Percentiles rank a stretch among this genome's conserved stretches.
phyloP scores from a whole-genome alignment of 2,888 invertebrate species.

The Rhingia rostrata region DNA sequence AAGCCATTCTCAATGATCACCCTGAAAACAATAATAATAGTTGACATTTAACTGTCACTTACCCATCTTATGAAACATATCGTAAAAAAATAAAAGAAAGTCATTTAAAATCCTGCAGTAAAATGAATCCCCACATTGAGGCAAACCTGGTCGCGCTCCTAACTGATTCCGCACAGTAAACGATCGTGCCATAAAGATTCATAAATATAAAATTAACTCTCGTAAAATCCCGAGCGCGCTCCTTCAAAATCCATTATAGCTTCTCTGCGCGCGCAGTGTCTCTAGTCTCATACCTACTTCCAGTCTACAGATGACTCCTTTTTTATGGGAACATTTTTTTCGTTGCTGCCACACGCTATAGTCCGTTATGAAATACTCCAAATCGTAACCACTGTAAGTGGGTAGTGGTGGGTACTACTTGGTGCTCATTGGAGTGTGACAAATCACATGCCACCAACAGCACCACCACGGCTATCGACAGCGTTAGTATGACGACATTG shows the following conservation, averaged over 20 bases:
- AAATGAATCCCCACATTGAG: not conserved
- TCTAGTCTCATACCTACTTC: too few relatives aligned
- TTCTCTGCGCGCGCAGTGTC: not conserved
- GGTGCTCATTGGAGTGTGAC: constrained; percentile 48
- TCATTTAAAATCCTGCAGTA: not conserved
- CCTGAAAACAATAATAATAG: not conserved
- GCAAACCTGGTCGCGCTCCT: not conserved
- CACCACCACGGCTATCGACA: constrained; percentile 38
- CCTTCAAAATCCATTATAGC: constrained; percentile 32
- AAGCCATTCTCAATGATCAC: not conserved
- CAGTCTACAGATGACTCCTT: not conserved
- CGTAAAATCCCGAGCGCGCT: constrained; percentile 24
- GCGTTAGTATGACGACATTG: constrained; percentile 33
- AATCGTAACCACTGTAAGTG: constrained; percentile 3
- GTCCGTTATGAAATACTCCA: constrained; percentile 27
- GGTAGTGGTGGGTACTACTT: constrained; percentile 6
- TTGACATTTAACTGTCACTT: not conserved
- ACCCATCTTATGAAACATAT: not conserved
- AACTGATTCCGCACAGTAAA: constrained; percentile 29
- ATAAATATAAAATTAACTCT: constrained; percentile 28
- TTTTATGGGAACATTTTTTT: constrained; percentile 3
- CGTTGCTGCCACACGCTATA: constrained; percentile 19
- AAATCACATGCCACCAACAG: constrained; percentile 49
- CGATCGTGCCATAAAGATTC: constrained; percentile 25
- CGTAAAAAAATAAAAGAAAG: not conserved